These are phyloP conservation scores for Laspeyria flexula DNA, from an alignment of 2,888 invertebrate species.

Conservation along the genomic window DNA sequence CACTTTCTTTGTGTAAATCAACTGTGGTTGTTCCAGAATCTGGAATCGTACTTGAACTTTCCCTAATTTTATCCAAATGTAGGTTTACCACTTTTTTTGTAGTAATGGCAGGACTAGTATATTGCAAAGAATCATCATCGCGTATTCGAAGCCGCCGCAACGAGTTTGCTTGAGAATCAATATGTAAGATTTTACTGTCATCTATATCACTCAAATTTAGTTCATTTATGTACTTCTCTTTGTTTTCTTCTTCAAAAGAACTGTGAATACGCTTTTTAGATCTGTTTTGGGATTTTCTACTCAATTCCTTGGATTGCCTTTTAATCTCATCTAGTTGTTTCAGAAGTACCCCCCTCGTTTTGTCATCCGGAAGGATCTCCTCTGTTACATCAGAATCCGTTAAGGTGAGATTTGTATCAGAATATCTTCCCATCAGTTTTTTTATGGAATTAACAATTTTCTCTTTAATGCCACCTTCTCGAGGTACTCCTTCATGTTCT, in stretches of 20 bases:
- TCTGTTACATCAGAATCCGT: slow-evolving; percentile 20
- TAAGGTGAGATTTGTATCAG: slow-evolving; percentile 13
- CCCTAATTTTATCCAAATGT: too few relatives aligned
- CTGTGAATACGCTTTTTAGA: slow-evolving; percentile 2
- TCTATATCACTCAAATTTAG: slow-evolving; percentile 31
- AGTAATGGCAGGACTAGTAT: not conserved
- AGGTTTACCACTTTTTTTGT: too few relatives aligned
- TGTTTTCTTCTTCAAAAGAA: slow-evolving; percentile 18
- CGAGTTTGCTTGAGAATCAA: slow-evolving; percentile 3
- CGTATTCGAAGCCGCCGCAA: slow-evolving; percentile 15
- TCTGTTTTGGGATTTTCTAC: slow-evolving; percentile 12
- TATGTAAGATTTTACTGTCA: not conserved
- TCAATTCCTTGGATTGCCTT: slow-evolving; percentile 16
- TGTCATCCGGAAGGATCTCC: slow-evolving; percentile 38
- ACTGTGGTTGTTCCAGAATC: too few relatives aligned
- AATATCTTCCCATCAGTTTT: slow-evolving; percentile 31
- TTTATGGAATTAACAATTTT: slow-evolving; percentile 28
- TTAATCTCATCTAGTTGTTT: slow-evolving; percentile 35
- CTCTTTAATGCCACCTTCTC: slow-evolving; percentile 9
- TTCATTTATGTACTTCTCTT: slow-evolving; percentile 31
- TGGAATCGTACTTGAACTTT: too few relatives aligned
- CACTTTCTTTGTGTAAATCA: too few relatives aligned
- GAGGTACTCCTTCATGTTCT: not conserved
- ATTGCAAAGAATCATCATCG: slow-evolving; percentile 21
- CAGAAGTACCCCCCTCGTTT: slow-evolving; percentile 40